Base-by-base conservation (phyloP, 2,888 invertebrate genomes). In the Pseudococcus longispinus region DNA sequence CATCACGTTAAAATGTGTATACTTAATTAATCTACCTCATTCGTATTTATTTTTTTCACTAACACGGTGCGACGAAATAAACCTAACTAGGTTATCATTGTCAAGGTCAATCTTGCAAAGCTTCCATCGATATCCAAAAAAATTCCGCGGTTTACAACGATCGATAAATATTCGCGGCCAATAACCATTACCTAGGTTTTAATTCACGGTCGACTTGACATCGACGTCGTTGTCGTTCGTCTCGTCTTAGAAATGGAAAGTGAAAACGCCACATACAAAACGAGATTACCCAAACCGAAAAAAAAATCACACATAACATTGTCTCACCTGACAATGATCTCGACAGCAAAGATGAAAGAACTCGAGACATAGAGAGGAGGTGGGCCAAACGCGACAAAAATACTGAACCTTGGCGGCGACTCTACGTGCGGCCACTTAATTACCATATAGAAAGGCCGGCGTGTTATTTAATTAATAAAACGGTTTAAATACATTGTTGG, bases 381-480 rank as follows among this genome's bases (percentile, higher is more conserved):
- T 23, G 13, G 3, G 23, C 0, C 0, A 60, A 20, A 55, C 4
- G 55, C 55, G 55, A 55, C n/a, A n/a, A 55, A 55, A 55, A 18
- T 8, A n/a, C 15, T n/a, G 2, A 60, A 9, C 60, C 60, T 60
- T 60, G 60, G 20, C 20, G 2, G 11, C 2, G 51, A 18, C 4
- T 51, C n/a, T 9, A 23, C 1, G 20, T 23, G 51, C 11, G 60
- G 23, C 60, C 60, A 60, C 18, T 29, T 70, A 70, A 70, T 70
- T 70, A 20, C 18, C 29, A 29, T 18, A 4, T 70, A 70, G 70
- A 70, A 70, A 70, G 70, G 70, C 26, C 60, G 13, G 20, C 70
- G 29, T 29, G 70, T 70, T 70, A 70, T 70, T 70, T 29, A 70
- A 70, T 70, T 70, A 70, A 70, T 70, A 70, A 70, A 70, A 70